Evolutionary conservation across 2,113 vertebrate species (phyloP).

Genomic region (Merops nubicus): DNA sequence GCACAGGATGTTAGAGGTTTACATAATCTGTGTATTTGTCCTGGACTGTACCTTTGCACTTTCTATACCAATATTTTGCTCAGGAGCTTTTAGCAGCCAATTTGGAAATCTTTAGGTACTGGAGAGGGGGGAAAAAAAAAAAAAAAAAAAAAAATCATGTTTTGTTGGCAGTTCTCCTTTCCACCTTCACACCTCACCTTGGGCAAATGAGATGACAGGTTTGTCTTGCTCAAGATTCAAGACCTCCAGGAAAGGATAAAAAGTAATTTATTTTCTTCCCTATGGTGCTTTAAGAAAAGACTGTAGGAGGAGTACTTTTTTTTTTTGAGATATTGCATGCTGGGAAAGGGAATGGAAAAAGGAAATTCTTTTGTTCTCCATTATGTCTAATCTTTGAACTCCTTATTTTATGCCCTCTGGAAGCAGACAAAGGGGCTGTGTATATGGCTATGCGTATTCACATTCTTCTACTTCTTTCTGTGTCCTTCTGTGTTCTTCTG

Average conservation of each 20-base stretch:
- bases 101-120: neutral
- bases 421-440: neutral
- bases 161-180: neutral
- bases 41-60: neutral
- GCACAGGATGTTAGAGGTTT: neutral
- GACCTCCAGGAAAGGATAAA: neutral
- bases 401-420: neutral
- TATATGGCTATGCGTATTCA: neutral
- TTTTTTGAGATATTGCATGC: neutral
- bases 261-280: neutral
- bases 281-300: neutral
- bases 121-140: no score
- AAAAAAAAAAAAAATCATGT: fast-evolving
- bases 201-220: neutral
- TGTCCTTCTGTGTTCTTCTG: neutral
- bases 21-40: neutral
- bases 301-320: neutral
- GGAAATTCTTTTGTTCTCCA: neutral
- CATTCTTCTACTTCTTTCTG: neutral
- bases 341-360: neutral
- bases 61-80: neutral
- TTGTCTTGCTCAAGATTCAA: neutral
- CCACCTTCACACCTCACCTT: neutral
- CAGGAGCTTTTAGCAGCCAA: neutral
- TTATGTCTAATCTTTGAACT: neutral